These are phyloP conservation scores for Scophthalmus maximus DNA, from an alignment of 2,113 vertebrate genomes.

Conservation along the genomic window DNA sequence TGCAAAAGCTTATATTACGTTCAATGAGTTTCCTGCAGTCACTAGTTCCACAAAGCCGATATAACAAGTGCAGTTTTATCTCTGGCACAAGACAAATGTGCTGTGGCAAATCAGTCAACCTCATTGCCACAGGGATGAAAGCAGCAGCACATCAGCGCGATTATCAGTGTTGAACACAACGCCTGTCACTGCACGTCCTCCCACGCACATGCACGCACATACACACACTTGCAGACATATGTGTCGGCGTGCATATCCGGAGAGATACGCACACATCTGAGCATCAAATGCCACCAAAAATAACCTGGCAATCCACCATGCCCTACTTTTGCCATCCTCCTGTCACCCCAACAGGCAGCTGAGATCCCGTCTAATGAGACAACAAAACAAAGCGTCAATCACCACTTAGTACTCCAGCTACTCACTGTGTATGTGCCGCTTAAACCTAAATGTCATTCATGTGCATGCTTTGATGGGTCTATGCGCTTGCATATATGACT, in stretches of 20 bases:
- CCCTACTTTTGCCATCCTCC: constrained; percentile 66
- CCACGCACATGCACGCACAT: constrained; percentile 51
- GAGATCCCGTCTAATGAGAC: constrained; percentile 62
- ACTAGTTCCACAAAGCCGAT: constrained; percentile 36
- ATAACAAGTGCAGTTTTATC: constrained; percentile 32
- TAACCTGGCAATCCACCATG: constrained; percentile 75
- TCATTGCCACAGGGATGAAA: constrained; percentile 41
- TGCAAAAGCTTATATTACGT: constrained; percentile 9
- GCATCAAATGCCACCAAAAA: constrained; percentile 69
- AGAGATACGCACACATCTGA: constrained; percentile 40
- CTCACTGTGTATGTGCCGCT: constrained; percentile 11
- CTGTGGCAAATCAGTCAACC: constrained; percentile 37
- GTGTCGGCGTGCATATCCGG: background rate
- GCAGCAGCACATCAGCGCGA: constrained; percentile 52
- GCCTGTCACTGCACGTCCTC: constrained; percentile 68
- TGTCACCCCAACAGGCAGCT: constrained; percentile 59
- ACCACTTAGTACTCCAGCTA: constrained; percentile 48
- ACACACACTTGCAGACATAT: constrained; percentile 9
- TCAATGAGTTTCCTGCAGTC: constrained; percentile 13
- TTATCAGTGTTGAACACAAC: constrained; percentile 66
- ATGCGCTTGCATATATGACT: background rate
- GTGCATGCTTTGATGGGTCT: constrained; percentile 6
- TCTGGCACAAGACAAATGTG: constrained; percentile 38
- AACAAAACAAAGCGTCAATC: constrained; percentile 65
- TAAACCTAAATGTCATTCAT: constrained; percentile 17